These are phyloP conservation scores for Speoplatyrhinus poulsoni DNA, from an alignment of 2,113 vertebrate species.

Conservation along the genomic window DNA sequence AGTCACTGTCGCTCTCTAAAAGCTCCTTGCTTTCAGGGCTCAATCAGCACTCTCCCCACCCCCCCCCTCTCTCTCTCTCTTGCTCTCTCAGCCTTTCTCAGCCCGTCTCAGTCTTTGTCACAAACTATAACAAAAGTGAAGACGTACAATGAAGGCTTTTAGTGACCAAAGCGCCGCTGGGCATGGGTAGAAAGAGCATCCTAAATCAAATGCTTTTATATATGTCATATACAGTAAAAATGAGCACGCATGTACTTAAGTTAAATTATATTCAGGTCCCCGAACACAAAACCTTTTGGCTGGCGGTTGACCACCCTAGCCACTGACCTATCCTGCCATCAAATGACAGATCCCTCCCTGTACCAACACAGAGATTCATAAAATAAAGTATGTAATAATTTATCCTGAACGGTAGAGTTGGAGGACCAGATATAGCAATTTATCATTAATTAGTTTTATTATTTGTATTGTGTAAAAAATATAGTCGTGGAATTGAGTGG, in stretches of 20 bases:
- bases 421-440: too few species aligned
- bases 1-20: conserved; percentile 68
- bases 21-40: conserved; percentile 62
- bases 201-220: conserved; percentile 31
- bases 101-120: background rate
- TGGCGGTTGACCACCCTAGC: too few species aligned
- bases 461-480: too few species aligned
- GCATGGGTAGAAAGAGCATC: conserved; percentile 41
- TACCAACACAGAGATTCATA: too few species aligned
- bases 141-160: conserved; percentile 48
- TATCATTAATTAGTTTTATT: too few species aligned
- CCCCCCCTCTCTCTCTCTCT: background rate
- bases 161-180: conserved; percentile 63
- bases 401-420: too few species aligned
- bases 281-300: too few species aligned
- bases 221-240: background rate
- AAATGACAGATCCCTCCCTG: too few species aligned
- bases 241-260: background rate
- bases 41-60: conserved; percentile 53
- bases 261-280: too few species aligned
- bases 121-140: conserved; percentile 38
- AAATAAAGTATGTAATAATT: too few species aligned
- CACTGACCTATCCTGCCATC: too few species aligned
- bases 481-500: too few species aligned
- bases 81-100: background rate